Base-by-base conservation (phyloP, 2,888 invertebrate genomes). In the Yponomeuta cagnagella region DNA sequence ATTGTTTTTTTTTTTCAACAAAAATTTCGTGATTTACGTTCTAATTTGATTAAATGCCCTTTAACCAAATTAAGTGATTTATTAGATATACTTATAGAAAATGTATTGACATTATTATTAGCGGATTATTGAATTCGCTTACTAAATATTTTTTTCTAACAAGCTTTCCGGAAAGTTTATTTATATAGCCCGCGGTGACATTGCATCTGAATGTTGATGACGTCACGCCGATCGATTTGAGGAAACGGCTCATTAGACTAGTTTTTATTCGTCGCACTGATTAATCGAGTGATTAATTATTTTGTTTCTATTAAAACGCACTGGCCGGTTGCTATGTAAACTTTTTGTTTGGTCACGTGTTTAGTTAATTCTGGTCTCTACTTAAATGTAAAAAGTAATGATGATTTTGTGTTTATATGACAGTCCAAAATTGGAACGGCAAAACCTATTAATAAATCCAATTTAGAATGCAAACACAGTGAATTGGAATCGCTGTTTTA, bases 211-310 rank as follows among this genome's bases (percentile, higher is more conserved):
- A 86, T 82, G 77, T 85, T 88, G 88, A 85, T 89, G 87, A 92
- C 92, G 92, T 90, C 90, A 90, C 76, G 80, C 73, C 84, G 86
- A 90, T 90, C 90, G 89, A 90, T 90, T 82, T 78, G 80, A 87
- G 89, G 92, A 91, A 92, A 87, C 89, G 85, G 88, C 89, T 90
- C 92, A 92, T 90, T 91, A 90, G 84, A 87, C 86, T 89, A n/a
- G 89, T 90, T 91, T 90, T 91, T 90, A 91, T 90, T 91, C 90
- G 88, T 88, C 88, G 88, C 90, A 89, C 90, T 92, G 90, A 92
- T 92, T 92, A 92, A 89, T 88, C 88, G 85, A 84, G 86, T 92
- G 90, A 92, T 92, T 92, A 91, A 90, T 92, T 91, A 88, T 85
- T 84, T 63, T 79, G 82, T 88, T 89, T 89, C 84, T 88, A 88